Evolutionary conservation across 2,888 invertebrate genomes (phyloP), one percentile per base, ranked within the genome.

Genomic region (Silvanus unidentatus): DNA sequence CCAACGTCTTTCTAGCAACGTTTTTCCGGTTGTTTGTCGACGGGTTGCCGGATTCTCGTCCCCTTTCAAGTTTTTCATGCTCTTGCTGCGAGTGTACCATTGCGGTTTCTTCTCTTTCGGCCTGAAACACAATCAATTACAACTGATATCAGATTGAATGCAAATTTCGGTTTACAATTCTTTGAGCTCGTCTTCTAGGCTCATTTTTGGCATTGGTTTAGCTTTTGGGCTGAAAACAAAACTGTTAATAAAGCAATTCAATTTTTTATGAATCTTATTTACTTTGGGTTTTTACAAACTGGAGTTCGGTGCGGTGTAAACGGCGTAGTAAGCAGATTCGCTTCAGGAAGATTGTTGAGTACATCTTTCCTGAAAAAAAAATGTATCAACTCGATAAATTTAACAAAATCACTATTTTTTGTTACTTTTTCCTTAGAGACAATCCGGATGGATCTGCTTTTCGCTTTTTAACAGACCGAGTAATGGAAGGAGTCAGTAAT

Each of bases 391-490:
- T 22, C 8, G 8, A 32, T 32, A 32, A 3, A 32, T 32, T 32
- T 8, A 32, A 32, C 30, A 52, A 67, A n/a, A n/a, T n/a, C n/a
- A n/a, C n/a, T n/a, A n/a, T n/a, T n/a, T n/a, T n/a, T n/a, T n/a
- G n/a, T 63, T 67, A 86, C 87, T 81, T 85, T 61, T 81, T 84
- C 70, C 84, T 86, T 11, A 76, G 73, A 60, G 80, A 81, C 59
- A 82, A 74, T 27, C 79, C 79, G 49, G 22, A 22, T 22, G 22
- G 22, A 22, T 22, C 22, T 22, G 22, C 22, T 69, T 83, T 85
- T 42, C 85, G 73, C 65, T 86, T 86, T 47, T 82, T 80, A 0
- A 77, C 75, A 6, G 79, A 79, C 58, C 78, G 76, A 61, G 77
- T 80, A 35, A 80, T 63, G 22, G 79, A 75, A 1, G 85, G 83